Conservation (phyloP, 2,113 vertebrate genomes). For the Thamnophis sirtalis region DNA sequence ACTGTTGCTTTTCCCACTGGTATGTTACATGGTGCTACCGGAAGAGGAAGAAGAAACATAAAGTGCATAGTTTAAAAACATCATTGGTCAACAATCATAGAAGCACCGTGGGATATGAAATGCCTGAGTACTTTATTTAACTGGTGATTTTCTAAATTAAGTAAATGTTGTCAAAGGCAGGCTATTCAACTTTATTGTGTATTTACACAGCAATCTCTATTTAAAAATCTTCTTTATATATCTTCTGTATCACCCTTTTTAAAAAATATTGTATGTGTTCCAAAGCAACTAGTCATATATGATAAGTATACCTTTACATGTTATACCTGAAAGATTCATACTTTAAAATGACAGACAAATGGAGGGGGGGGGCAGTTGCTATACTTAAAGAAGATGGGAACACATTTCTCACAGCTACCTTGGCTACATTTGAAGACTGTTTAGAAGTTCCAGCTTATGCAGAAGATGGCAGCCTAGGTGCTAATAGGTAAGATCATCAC, state of each 20-base stretch:
- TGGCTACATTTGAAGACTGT: not conserved
- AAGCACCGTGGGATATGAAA: not conserved
- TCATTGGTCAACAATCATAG: not conserved
- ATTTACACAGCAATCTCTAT: not conserved
- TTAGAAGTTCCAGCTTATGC: not conserved
- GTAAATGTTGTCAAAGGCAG: not conserved
- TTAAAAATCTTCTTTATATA: not conserved
- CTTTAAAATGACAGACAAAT: not conserved
- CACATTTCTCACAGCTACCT: not conserved
- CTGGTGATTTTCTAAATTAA: not conserved
- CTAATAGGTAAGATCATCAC: not conserved
- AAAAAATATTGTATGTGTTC: not conserved
- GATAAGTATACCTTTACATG: not conserved
- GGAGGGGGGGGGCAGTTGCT: not conserved
- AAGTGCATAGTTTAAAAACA: not conserved
- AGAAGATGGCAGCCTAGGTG: not conserved
- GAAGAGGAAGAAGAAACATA: not conserved
- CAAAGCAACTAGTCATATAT: not conserved
- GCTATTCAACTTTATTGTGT: not conserved
- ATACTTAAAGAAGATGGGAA: not conserved
- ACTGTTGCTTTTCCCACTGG: conserved; percentile 80
- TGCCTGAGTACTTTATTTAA: not conserved
- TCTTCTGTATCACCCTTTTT: not conserved
- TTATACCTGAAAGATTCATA: not conserved
- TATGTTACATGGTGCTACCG: conserved; percentile 80